Conservation (phyloP, 2,888 invertebrate genomes). For the Sceliomorpha sp. region DNA sequence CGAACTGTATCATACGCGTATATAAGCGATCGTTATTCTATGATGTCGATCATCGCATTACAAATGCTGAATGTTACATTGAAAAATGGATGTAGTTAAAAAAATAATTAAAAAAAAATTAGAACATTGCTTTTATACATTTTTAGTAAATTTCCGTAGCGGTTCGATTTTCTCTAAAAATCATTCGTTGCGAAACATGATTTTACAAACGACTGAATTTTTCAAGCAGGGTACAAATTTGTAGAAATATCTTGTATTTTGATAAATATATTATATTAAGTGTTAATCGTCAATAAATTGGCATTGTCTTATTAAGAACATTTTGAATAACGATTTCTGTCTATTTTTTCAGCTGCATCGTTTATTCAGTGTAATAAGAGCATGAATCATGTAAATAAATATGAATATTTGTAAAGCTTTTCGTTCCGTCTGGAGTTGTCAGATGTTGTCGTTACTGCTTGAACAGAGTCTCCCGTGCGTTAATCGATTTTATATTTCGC, state of each 20-base stretch:
- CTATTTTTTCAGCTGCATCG: slow-evolving; percentile 32
- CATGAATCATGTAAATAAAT: slow-evolving; percentile 68
- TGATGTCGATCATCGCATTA: slow-evolving; percentile 40
- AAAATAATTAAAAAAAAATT: slow-evolving; percentile 5
- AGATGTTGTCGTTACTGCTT: slow-evolving; percentile 46
- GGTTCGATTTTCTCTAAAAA: too few relatives aligned
- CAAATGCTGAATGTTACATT: slow-evolving; percentile 50
- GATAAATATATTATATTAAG: too few relatives aligned
- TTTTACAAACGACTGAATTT: too few relatives aligned
- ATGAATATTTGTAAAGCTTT: slow-evolving; percentile 64
- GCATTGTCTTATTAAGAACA: too few relatives aligned
- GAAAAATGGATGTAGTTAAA: slow-evolving; percentile 43
- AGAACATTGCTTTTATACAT: slow-evolving; percentile 25
- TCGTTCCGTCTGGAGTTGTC: slow-evolving; percentile 57
- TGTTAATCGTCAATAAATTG: too few relatives aligned
- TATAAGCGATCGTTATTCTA: slow-evolving; percentile 28
- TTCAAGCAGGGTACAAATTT: too few relatives aligned
- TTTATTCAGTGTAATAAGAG: slow-evolving; percentile 51
- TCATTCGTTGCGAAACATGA: too few relatives aligned
- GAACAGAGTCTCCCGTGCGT: slow-evolving; percentile 39
- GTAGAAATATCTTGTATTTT: too few relatives aligned
- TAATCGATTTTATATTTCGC: slow-evolving; percentile 49
- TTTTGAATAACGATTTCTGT: slow-evolving; percentile 1
- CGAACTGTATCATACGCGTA: slow-evolving; percentile 42
- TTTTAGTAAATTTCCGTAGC: not conserved